These are phyloP conservation scores for human (Homo sapiens) DNA, from an alignment of 2,113 vertebrate species.

Conservation along the genomic window GRCh38 chr14:61476501-61477000, in stretches of 20 bases:
- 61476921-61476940: constrained; percentile 70
- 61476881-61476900: neutral
- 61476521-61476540: neutral
- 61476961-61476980: constrained; percentile 73
- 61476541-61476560: neutral
- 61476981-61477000: constrained; percentile 78
- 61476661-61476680: neutral
- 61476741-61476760: neutral
- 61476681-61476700: neutral
- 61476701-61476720: neutral
- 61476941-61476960: constrained; percentile 62
- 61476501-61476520: neutral
- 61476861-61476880: neutral
- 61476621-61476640: neutral
- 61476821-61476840: neutral
- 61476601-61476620: neutral
- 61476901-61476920: constrained; percentile 65
- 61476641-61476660: neutral
- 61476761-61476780: neutral
- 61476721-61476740: neutral
- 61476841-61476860: neutral
- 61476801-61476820: neutral
- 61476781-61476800: neutral
- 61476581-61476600: neutral
- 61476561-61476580: neutral